Evolutionary conservation across 2,113 vertebrate genomes (phyloP).

Genomic region (Ptilorrhoa leucosticta): DNA sequence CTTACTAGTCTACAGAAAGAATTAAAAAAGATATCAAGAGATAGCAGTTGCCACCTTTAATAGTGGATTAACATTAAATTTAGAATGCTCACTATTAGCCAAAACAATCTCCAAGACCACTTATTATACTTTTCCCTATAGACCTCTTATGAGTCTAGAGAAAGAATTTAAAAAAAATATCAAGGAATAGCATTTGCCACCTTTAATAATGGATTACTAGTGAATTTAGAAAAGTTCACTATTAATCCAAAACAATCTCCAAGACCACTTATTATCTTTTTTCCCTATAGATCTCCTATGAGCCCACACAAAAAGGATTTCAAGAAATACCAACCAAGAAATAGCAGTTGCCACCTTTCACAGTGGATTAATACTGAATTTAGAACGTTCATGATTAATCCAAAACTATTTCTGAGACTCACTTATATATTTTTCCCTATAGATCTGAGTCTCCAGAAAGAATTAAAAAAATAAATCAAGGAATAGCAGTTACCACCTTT

Average conservation of each 20-base stretch:
- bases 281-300: background rate
- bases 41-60: background rate
- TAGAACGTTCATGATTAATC: background rate
- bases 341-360: background rate
- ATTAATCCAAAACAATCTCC: background rate
- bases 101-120: background rate
- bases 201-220: no score
- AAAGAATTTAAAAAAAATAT: background rate
- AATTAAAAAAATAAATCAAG: background rate
- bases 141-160: background rate
- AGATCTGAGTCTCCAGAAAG: background rate
- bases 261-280: background rate
- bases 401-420: background rate
- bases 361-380: background rate
- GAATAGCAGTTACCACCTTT: background rate
- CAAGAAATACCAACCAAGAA: background rate
- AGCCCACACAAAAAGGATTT: background rate
- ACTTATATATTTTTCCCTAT: background rate
- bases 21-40: background rate
- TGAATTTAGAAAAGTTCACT: background rate
- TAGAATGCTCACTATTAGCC: background rate
- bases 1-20: background rate
- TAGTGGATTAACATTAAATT: background rate
- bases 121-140: background rate
- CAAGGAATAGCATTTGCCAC: background rate